Evolutionary conservation across 2,888 invertebrate species (phyloP).

Genomic region (Synergus itoensis): DNA sequence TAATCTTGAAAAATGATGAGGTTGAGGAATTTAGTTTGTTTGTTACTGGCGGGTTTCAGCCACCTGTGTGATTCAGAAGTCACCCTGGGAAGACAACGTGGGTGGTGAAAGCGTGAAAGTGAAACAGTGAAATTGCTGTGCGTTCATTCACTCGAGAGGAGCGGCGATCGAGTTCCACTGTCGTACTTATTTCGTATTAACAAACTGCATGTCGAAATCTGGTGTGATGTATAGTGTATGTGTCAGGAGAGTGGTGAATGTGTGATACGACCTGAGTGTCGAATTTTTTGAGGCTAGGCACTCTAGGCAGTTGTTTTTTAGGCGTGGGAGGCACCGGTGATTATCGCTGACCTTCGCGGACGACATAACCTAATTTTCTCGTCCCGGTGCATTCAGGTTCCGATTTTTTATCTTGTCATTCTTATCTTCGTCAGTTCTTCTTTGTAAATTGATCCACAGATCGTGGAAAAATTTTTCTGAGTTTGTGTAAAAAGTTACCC

Average conservation of each 20-base stretch:
- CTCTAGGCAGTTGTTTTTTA: slow-evolving; percentile 27
- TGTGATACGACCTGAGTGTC: slow-evolving; percentile 29
- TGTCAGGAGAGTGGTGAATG: slow-evolving; percentile 36
- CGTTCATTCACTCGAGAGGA: slow-evolving; percentile 37
- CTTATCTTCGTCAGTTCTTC: background rate
- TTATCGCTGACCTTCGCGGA: slow-evolving; percentile 22
- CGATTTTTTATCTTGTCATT: background rate
- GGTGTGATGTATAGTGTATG: slow-evolving; percentile 31
- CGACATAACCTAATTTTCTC: slow-evolving; percentile 33
- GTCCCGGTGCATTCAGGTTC: background rate
- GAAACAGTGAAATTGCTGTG: slow-evolving; percentile 40
- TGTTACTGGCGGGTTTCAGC: background rate
- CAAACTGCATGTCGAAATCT: slow-evolving; percentile 41
- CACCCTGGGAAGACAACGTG: slow-evolving; percentile 32
- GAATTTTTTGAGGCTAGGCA: slow-evolving; percentile 37
- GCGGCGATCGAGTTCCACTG: slow-evolving; percentile 35
- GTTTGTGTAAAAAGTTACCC: background rate
- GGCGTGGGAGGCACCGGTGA: slow-evolving; percentile 15
- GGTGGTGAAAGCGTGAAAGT: slow-evolving; percentile 42
- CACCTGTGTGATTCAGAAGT: slow-evolving; percentile 41
- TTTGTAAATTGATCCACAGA: background rate
- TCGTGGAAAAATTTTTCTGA: background rate
- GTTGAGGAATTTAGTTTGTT: slow-evolving; percentile 2
- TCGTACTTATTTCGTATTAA: slow-evolving; percentile 35
- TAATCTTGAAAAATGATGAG: background rate